Evolutionary conservation across 2,888 invertebrate genomes (phyloP), one percentile per base, ranked within the genome.

Genomic region (Sinodicranocentrus sp.): DNA sequence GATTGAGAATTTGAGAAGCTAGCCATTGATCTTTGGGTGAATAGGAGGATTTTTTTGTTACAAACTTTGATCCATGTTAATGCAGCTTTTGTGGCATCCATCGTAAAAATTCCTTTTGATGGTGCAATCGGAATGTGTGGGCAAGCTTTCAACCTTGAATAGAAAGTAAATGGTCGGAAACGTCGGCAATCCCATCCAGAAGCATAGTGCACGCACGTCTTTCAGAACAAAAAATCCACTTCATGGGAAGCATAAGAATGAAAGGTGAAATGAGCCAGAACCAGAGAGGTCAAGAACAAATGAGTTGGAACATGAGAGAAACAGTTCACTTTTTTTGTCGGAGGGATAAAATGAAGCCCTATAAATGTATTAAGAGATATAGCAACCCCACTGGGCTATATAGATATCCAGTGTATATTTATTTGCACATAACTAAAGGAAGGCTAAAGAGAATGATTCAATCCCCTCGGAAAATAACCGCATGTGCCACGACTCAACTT

Each of bases 281-380:
- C 80, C 26, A 80, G 73, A 65, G 80, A 80, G 80, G 80, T 80
- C 80, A 80, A 67, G 65, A 80, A 25, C 80, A 80, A 80, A 73
- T 67, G 73, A 73, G 65, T 80, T 79, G 72, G 73, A 73, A 80
- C 65, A 63, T 52, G 63, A 71, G 68, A 15, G 10, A 21, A 23
- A 79, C 71, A 72, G 71, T 72, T 80, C 61, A 28, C 21, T 23
- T 23, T 6, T 65, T 15, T 19, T 39, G 26, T 54, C 21, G 68
- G 21, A 61, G 33, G 26, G 65, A n/a, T 33, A n/a, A n/a, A n/a
- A n/a, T n/a, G n/a, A n/a, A n/a, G 33, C 33, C 5, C 33, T 33
- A 61, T 43, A 57, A 68, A 77, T 68, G 77, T 25, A 57, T 15
- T 19, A 63, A 43, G 54, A n/a, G n/a, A n/a, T n/a, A n/a, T n/a